Percentiles rank a stretch among this genome's conserved stretches.
Evolutionary conservation across 2,113 vertebrate genomes (phyloP).

Genomic region (Epinephelus moara): DNA sequence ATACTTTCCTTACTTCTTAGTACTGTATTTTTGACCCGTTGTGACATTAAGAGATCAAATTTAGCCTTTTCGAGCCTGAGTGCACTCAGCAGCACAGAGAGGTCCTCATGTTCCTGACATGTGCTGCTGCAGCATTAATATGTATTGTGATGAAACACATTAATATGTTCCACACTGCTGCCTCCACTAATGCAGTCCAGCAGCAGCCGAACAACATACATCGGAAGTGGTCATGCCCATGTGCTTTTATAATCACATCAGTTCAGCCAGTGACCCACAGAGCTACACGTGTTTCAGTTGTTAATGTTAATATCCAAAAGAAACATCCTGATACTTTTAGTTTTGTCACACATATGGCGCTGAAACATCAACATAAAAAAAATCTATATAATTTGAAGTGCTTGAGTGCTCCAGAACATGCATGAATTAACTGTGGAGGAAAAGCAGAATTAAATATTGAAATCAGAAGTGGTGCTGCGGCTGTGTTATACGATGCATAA

Average conservation of each 20-base stretch:
- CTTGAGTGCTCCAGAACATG: conserved; percentile 2
- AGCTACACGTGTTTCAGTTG: background rate
- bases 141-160: conserved; percentile 29
- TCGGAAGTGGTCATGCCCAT: background rate
- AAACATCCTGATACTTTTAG: background rate
- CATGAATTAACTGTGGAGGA: background rate
- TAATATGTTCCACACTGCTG: conserved; percentile 9
- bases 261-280: background rate
- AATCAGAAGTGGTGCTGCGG: conserved; percentile 27
- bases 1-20: background rate
- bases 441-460: conserved; percentile 61
- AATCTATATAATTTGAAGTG: background rate
- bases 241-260: conserved; percentile 28
- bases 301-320: background rate
- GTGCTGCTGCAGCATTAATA: conserved; percentile 29
- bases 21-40: background rate
- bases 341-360: background rate
- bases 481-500: conserved; percentile 24
- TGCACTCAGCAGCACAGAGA: background rate
- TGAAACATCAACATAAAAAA: background rate
- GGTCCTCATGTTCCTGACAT: background rate
- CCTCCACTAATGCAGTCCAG: conserved; percentile 13
- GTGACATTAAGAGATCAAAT: background rate
- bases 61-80: background rate
- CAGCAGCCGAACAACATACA: background rate